Evolutionary conservation across 2,113 vertebrate species (phyloP).

Genomic region (Pedionomus torquatus): DNA sequence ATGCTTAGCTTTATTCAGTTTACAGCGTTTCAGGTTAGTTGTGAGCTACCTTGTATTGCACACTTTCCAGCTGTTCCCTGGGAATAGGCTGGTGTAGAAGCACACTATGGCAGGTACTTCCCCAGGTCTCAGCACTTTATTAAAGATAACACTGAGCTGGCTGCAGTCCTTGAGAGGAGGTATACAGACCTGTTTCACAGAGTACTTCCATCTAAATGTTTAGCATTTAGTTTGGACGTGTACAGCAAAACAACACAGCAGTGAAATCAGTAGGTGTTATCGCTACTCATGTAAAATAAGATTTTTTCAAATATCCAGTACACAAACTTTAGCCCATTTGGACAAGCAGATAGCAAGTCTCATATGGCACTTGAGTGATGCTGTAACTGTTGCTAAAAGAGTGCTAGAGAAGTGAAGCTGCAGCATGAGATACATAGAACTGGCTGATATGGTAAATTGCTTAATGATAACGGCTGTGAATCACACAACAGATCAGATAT

Average conservation of each 20-base stretch:
- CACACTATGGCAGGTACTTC: neutral
- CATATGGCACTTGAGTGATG: neutral
- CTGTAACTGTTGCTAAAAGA: neutral
- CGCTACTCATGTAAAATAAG: neutral
- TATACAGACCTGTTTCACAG: neutral
- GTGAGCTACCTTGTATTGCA: neutral
- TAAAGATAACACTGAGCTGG: neutral
- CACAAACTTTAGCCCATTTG: neutral
- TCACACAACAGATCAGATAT: neutral
- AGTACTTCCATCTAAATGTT: neutral
- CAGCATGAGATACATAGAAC: neutral
- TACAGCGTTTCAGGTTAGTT: neutral
- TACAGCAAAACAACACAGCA: neutral
- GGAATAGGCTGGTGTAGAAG: neutral
- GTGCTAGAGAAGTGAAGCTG: neutral
- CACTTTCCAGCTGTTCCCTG: neutral
- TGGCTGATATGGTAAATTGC: neutral
- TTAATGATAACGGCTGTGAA: rapidly evolving
- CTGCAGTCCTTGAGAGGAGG: neutral
- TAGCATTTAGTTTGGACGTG: neutral
- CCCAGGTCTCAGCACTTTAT: neutral
- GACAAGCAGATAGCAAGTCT: neutral
- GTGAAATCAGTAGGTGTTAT: neutral
- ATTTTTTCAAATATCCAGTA: neutral
- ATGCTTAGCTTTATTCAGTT: neutral